These are phyloP conservation scores for Anoura caudifer DNA, from an alignment of 2,113 vertebrate genomes.

Conservation along the genomic window DNA sequence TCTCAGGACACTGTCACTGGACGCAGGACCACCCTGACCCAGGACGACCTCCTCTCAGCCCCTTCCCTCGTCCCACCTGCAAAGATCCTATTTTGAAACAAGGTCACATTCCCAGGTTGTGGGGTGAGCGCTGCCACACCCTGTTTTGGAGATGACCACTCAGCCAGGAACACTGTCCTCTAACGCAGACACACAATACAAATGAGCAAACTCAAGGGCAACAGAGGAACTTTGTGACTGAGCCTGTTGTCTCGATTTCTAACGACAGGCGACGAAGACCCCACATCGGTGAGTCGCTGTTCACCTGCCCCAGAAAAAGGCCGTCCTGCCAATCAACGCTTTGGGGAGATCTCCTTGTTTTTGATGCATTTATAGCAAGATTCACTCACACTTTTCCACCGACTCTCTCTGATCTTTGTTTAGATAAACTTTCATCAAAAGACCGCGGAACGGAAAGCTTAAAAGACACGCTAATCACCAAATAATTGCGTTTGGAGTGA, in stretches of 20 bases:
- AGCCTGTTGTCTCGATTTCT: too few relatives aligned
- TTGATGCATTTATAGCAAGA: accelerated
- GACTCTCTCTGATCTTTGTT: background rate
- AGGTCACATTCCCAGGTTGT: background rate
- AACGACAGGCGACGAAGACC: accelerated
- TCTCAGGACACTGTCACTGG: background rate
- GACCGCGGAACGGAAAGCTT: background rate
- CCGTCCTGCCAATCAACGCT: accelerated
- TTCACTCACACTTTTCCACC: accelerated
- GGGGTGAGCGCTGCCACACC: too few relatives aligned
- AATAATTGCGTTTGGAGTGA: background rate
- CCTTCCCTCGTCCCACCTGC: background rate
- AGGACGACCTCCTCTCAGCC: background rate
- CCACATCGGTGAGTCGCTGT: accelerated
- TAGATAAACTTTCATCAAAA: conserved; percentile 9
- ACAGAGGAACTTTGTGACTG: background rate
- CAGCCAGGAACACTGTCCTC: accelerated
- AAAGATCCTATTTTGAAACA: too few relatives aligned
- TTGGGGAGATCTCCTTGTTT: accelerated
- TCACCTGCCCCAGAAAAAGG: background rate
- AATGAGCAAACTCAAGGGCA: accelerated
- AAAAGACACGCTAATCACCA: conserved; percentile 35
- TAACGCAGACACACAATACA: accelerated
- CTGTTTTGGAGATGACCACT: accelerated
- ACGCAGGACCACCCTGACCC: background rate